Percentiles rank a stretch among this genome's conserved stretches.
These are phyloP conservation scores for Schrankia costaestrigalis DNA, from an alignment of 2,888 invertebrate species.

Conservation along the genomic window DNA sequence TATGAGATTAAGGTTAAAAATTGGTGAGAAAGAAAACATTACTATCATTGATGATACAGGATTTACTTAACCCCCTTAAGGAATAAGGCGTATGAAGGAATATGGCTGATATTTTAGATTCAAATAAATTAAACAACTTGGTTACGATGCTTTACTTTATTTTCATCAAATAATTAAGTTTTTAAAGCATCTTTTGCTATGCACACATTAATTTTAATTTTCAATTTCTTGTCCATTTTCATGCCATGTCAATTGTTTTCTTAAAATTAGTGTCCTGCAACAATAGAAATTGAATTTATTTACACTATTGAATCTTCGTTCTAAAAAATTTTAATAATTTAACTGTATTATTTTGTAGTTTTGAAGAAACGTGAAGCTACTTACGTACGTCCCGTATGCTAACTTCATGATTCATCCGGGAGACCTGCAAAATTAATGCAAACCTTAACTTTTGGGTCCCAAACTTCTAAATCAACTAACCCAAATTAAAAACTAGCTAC, in stretches of 20 bases:
- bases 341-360: no score
- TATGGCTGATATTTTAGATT: background rate
- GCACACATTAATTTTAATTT: constrained; percentile 24
- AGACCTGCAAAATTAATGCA: constrained; percentile 16
- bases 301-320: no score
- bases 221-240: constrained; percentile 10
- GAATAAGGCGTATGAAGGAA: background rate
- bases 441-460: constrained; percentile 3
- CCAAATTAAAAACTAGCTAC: constrained; percentile 15
- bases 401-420: constrained; percentile 8
- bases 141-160: constrained; percentile 20
- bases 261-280: constrained; percentile 24
- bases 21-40: no score
- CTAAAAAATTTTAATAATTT: no score
- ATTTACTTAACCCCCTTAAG: background rate
- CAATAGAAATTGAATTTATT: background rate
- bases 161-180: constrained; percentile 12
- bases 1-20: no score
- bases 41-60: no score
- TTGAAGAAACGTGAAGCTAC: no score
- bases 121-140: constrained; percentile 22
- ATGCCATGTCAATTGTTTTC: constrained; percentile 9
- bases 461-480: constrained; percentile 11
- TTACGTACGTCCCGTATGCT: no score
- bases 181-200: constrained; percentile 30